These are phyloP conservation scores for Oophaga pumilio DNA, from an alignment of 2,113 vertebrate genomes.

Conservation along the genomic window DNA sequence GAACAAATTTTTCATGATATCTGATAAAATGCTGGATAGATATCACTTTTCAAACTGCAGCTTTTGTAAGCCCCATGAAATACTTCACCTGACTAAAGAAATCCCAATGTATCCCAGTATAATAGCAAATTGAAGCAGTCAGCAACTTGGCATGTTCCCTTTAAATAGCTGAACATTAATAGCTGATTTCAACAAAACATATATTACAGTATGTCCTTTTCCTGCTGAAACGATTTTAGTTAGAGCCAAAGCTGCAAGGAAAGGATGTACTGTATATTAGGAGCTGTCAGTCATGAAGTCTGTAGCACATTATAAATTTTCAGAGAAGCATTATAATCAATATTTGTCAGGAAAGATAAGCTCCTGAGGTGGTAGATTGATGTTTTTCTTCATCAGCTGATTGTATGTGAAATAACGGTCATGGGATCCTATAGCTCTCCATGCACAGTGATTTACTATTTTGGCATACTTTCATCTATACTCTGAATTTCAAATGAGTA, in stretches of 20 bases:
- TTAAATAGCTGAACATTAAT: too few species aligned
- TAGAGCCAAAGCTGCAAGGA: neutral
- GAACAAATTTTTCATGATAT: too few species aligned
- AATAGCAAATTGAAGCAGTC: too few species aligned
- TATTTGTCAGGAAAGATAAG: slow-evolving; percentile 2
- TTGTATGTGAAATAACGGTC: neutral
- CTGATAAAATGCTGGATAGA: too few species aligned
- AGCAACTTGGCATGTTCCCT: too few species aligned
- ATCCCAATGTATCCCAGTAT: too few species aligned
- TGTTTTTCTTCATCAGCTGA: neutral
- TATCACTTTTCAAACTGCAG: too few species aligned
- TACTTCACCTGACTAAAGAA: too few species aligned
- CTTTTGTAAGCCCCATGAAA: too few species aligned
- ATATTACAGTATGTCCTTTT: neutral
- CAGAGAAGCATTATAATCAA: neutral
- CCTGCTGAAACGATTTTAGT: neutral
- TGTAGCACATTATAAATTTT: neutral
- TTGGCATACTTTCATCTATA: neutral
- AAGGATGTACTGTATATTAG: neutral
- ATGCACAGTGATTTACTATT: slow-evolving; percentile 1
- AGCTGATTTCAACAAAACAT: too few species aligned
- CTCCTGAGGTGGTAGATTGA: neutral
- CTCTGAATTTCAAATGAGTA: slow-evolving; percentile 17
- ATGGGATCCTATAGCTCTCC: neutral
- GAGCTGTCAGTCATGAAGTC: neutral